Percentiles rank a stretch among this genome's conserved stretches.
These are phyloP conservation scores for Drosophila kambysellisi DNA, from an alignment of 2,888 invertebrate genomes.

Conservation along the genomic window DNA sequence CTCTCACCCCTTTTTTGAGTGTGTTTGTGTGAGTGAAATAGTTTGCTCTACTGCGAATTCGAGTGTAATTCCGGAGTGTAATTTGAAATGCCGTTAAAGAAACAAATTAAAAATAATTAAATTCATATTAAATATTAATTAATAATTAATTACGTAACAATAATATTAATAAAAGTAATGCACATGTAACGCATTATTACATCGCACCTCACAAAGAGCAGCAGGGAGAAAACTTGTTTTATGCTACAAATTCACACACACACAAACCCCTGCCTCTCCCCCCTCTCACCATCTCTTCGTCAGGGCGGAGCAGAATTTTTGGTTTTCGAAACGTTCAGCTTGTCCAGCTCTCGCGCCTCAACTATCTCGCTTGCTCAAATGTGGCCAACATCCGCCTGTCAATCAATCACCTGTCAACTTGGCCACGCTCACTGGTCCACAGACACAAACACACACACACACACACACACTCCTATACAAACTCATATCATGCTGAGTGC, in stretches of 20 bases:
- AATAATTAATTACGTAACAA: not conserved
- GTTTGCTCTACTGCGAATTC: slow-evolving; percentile 7
- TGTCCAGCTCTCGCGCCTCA: slow-evolving; percentile 35
- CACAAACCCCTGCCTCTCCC: too few species aligned
- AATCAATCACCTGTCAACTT: slow-evolving; percentile 83
- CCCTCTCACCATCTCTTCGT: slow-evolving; percentile 3
- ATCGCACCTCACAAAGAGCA: slow-evolving; percentile 4
- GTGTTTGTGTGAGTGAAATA: slow-evolving; percentile 4
- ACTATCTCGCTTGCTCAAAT: slow-evolving; percentile 49
- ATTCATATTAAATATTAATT: not conserved
- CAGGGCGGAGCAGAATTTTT: slow-evolving; percentile 60
- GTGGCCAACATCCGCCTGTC: slow-evolving; percentile 62
- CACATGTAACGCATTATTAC: not conserved
- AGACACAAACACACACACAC: slow-evolving; percentile 11
- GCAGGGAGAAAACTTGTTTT: slow-evolving; percentile 47
- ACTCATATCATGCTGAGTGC: slow-evolving; percentile 19
- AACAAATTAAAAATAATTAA: not conserved
- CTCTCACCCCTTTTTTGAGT: slow-evolving; percentile 9
- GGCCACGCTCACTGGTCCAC: slow-evolving; percentile 71
- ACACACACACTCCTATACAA: slow-evolving; percentile 9
- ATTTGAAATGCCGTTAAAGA: slow-evolving; percentile 5
- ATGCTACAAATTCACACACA: not conserved
- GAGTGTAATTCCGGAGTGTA: slow-evolving; percentile 6
- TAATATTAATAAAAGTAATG: not conserved
- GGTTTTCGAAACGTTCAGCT: slow-evolving; percentile 43